phyloP scores from a whole-genome alignment of 1,140 invertebrate genomes.

The Aleiodes sp. region DNA sequence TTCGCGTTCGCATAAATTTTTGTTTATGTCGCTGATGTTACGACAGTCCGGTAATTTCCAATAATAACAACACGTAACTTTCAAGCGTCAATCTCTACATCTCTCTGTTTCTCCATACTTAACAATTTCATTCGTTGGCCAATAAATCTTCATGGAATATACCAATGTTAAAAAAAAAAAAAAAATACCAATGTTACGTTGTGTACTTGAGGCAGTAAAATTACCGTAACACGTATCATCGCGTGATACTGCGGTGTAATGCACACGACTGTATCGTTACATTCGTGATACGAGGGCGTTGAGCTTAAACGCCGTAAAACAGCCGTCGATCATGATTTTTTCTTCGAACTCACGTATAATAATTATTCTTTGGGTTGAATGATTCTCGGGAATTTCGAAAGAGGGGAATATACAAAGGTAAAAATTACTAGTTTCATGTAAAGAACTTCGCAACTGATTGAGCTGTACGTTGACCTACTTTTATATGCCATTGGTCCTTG shows the following conservation, averaged over 20 bases:
- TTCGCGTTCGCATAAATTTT: too few species aligned
- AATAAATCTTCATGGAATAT: neutral
- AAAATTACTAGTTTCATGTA: too few species aligned
- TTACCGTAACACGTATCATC: slow-evolving; percentile 5
- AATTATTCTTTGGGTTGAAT: too few species aligned
- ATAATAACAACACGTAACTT: slow-evolving; percentile 6
- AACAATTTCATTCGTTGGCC: neutral
- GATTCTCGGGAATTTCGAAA: too few species aligned
- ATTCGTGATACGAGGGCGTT: slow-evolving; percentile 3
- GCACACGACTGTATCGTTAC: neutral
- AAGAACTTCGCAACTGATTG: too few species aligned
- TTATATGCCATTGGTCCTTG: neutral
- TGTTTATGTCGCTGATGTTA: too few species aligned
- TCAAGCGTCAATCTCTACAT: neutral
- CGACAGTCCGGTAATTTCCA: neutral
- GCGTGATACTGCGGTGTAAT: neutral
- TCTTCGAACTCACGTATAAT: too few species aligned
- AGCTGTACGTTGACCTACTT: neutral
- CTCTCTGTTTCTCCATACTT: neutral
- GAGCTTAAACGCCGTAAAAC: slow-evolving; percentile 2
- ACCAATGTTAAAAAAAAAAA: too few species aligned
- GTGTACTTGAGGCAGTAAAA: neutral
- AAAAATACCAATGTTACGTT: neutral
- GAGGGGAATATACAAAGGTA: too few species aligned
- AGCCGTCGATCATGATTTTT: neutral